Base-by-base conservation (phyloP, 1,140 invertebrate species). In the Drosophila aff. region DNA sequence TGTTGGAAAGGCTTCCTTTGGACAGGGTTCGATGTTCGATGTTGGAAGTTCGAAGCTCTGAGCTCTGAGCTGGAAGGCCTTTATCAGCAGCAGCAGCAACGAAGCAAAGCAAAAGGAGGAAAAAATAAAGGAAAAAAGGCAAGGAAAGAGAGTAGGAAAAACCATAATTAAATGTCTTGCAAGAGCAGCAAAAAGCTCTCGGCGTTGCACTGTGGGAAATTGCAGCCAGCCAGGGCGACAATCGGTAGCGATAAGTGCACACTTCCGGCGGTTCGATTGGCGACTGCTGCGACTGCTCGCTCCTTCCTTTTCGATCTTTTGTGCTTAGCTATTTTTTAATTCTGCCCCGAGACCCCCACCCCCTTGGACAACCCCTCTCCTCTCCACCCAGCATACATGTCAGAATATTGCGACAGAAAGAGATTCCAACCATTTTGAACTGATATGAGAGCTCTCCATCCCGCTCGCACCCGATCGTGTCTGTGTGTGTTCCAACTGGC, bases 401-500 rank as follows among this genome's bases (percentile, higher is more conserved):
- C 64, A 87, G 84, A 89, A 87, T 87, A 83, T 79, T 80, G 83
- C 81, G 83, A 89, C 83, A 89, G 84, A 46, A 50, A 63, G 74
- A 89, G 84, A 89, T 89, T 89, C 84, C 84, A 89, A 89, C 84
- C 84, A 89, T 89, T 89, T 89, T 89, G 84, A 90, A 89, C 69
- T 79, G 78, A 85, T 84, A 86, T 75, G 75, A 69, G 76, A 44
- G 47, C 47, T 55, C 61, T 31, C 61, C 43, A 50, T 57, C 61
- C 28, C 36, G 43, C 41, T 36, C 33, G 23, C 16, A 6, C 15
- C 36, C 15, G 52, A 26, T 18, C 15, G 40, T 65, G 55, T 66
- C 41, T 52, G 59, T 59, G 59, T 59, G 59, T 47, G 65, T 72
- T 82, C 80, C 80, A 82, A 82, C 80, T 84, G 81, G 82, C 63